These are phyloP conservation scores for Epizoanthus scotinus DNA, from an alignment of 92 coral and sea anemone genomes.

Conservation along the genomic window DNA sequence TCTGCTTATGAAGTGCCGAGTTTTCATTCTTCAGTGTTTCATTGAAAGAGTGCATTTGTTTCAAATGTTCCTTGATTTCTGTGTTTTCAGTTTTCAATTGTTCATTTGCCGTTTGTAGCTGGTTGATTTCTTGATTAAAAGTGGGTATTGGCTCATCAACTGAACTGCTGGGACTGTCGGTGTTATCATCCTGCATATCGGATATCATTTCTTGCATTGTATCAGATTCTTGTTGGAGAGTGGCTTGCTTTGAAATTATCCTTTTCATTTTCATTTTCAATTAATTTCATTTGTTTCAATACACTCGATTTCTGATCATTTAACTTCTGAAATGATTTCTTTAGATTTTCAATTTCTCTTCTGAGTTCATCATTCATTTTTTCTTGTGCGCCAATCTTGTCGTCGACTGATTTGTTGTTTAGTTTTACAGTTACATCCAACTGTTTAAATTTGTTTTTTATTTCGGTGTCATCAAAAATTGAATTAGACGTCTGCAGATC, in stretches of 20 bases:
- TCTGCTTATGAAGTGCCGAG: background rate
- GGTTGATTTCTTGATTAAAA: background rate
- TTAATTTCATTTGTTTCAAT: background rate
- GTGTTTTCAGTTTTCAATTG: background rate
- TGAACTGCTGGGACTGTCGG: background rate
- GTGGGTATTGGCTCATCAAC: background rate
- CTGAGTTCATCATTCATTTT: background rate
- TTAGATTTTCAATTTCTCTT: background rate
- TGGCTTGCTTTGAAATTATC: background rate
- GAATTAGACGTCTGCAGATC: background rate
- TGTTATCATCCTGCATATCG: background rate
- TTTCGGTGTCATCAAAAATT: background rate
- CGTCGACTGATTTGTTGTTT: background rate
- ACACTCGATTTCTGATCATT: background rate
- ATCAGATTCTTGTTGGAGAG: background rate
- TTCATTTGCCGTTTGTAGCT: background rate
- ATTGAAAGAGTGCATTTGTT: background rate
- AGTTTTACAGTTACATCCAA: background rate
- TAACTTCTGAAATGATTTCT: background rate
- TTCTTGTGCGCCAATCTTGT: background rate
- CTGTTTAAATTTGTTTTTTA: background rate
- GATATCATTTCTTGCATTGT: background rate
- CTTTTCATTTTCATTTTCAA: background rate
- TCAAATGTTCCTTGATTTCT: background rate
- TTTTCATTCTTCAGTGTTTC: background rate